Base-by-base conservation (phyloP, 2,113 vertebrate species). In the Chiloscyllium plagiosum region DNA sequence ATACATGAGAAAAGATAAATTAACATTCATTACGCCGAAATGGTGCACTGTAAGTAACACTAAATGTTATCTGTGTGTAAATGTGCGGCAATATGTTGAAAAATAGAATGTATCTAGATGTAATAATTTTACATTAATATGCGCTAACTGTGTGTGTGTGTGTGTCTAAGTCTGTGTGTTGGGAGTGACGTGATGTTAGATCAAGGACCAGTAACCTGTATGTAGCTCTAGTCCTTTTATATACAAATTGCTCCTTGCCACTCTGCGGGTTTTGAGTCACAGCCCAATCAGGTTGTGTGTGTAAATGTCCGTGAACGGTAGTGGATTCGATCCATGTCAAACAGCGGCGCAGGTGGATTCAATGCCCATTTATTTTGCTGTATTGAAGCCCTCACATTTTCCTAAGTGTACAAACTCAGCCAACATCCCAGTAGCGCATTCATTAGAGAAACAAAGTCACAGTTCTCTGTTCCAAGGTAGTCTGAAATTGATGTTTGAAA, bases 1-100 rank as follows among this genome's bases (percentile, higher is more conserved):
- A 24, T 72, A 95, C 93, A 70, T 95, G 52, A 95, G 47, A n/a
- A 93, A 93, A 95, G 68, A 95, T 24, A 95, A 95, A 95, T 95
- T 70, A 50, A 72, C 13, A 95, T 47, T 26, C 94, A 95, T 95
- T 72, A 93, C 66, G 33, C 89, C 61, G 52, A 95, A 72, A 95
- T 72, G 68, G 33, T 72, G 29, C 42, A 95, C 69, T 76, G 47
- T 33, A 95, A 72, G n/a, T 33, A 72, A 24, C 26, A 76, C 42
- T 70, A 95, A 95, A 93, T 68, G 94, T 95, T 72, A 95, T 72
- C 94, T 52, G 68, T 50, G 72, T 95, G 68, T 72, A 95, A 95
- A 95, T 95, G n/a, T 52, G 47, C 68, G 50, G 93, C 20, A 50
- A 42, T 95, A 72, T 95, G 8, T 50, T 95, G 69, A 50, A 72